A percentile compares a stretch with the other conserved stretches of the same genome.
phyloP scores from a whole-genome alignment of 2,797 vertebrate species.

The Linurgus olivaceus region DNA sequence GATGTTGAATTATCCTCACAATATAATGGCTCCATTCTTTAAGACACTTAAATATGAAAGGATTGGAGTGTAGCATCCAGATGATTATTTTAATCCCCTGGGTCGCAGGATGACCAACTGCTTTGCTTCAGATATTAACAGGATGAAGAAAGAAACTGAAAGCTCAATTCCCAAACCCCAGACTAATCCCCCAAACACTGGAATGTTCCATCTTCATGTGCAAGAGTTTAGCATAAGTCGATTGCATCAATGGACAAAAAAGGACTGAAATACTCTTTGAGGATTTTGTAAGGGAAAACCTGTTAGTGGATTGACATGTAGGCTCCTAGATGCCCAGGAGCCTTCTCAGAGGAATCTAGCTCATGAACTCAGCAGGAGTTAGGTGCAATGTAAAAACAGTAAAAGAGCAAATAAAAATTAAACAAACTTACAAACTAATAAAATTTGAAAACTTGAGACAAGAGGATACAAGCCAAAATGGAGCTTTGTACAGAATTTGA shows the following conservation, averaged over 20 bases:
- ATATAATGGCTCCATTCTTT: neutral
- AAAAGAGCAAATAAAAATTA: neutral
- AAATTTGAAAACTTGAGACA: neutral
- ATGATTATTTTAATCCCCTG: neutral
- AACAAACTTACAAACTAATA: neutral
- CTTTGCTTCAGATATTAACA: neutral
- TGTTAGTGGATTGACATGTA: neutral
- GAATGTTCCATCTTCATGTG: neutral
- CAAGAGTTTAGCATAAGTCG: neutral
- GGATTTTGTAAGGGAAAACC: neutral
- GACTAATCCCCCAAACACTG: neutral
- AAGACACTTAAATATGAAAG: neutral
- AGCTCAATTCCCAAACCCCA: neutral
- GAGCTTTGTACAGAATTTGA: neutral
- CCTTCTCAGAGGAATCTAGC: rapidly evolving
- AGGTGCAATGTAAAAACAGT: neutral
- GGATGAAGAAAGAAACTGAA: neutral
- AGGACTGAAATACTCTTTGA: neutral
- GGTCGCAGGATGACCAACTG: neutral
- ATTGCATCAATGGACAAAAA: neutral
- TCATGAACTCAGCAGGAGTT: neutral
- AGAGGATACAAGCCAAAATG: neutral
- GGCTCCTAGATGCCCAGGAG: neutral
- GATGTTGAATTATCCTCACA: neutral
- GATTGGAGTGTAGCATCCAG: neutral